A percentile compares a stretch with the other conserved stretches of the same genome.
Conservation (phyloP, 2,888 invertebrate genomes). For the Pandemis cinnamomeana region DNA sequence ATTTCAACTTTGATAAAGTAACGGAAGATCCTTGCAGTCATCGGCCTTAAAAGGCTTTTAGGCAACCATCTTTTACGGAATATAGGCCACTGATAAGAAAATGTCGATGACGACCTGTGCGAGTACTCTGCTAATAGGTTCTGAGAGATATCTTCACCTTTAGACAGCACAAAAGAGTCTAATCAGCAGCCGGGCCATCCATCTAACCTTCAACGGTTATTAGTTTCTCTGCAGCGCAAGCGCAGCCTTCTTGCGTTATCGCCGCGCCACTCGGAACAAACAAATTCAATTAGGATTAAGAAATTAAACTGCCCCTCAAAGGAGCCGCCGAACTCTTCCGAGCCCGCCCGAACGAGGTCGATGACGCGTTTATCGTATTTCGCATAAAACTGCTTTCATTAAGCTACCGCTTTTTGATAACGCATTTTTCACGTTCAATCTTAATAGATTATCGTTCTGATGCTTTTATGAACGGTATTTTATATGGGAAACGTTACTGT, state of each 20-base stretch:
- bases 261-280: slow-evolving; percentile 68
- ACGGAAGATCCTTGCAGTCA: slow-evolving; percentile 18
- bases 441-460: slow-evolving; percentile 40
- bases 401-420: slow-evolving; percentile 41
- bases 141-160: slow-evolving; percentile 48
- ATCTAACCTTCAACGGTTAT: slow-evolving; percentile 67
- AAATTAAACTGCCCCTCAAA: slow-evolving; percentile 76
- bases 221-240: slow-evolving; percentile 52
- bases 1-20: slow-evolving; percentile 35
- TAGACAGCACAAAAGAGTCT: slow-evolving; percentile 59
- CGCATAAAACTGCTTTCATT: slow-evolving; percentile 53
- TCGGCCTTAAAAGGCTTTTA: slow-evolving; percentile 27
- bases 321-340: slow-evolving; percentile 68
- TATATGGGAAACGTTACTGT: slow-evolving; percentile 36
- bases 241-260: slow-evolving; percentile 66
- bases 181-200: slow-evolving; percentile 63
- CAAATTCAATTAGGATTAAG: slow-evolving; percentile 84
- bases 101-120: slow-evolving; percentile 12
- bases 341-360: slow-evolving; percentile 64
- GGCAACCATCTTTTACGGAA: slow-evolving; percentile 18
- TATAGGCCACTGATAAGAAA: slow-evolving; percentile 22
- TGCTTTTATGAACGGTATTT: slow-evolving; percentile 40
- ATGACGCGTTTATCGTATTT: slow-evolving; percentile 65
- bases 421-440: slow-evolving; percentile 40
- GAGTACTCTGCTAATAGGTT: slow-evolving; percentile 27